A percentile compares a stretch with the other conserved stretches of the same genome.
Evolutionary conservation across 2,888 invertebrate genomes (phyloP).

Genomic region (Xanthorhoe designata): DNA sequence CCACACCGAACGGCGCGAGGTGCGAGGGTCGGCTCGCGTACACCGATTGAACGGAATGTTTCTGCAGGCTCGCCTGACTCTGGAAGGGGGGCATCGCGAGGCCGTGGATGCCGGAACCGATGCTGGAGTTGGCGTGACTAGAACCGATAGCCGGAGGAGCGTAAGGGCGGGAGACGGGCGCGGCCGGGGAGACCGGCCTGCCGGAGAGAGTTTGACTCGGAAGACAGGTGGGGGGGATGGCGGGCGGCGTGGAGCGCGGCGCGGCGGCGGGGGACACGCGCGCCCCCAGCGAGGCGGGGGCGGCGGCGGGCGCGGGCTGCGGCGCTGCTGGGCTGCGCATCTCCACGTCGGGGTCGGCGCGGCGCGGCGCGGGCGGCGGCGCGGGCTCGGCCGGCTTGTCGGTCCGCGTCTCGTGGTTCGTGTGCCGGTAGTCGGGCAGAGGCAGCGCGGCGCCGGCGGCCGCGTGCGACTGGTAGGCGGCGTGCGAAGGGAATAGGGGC

Average conservation of each 20-base stretch:
- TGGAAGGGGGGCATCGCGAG: slow-evolving; percentile 74
- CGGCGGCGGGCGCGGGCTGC: slow-evolving; percentile 64
- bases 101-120: slow-evolving; percentile 77
- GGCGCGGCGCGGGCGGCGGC: slow-evolving; percentile 64
- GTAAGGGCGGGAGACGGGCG: slow-evolving; percentile 72
- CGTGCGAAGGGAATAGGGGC: slow-evolving; percentile 76
- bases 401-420: slow-evolving; percentile 85
- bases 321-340: slow-evolving; percentile 53
- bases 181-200: slow-evolving; percentile 69
- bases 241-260: slow-evolving; percentile 65
- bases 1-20: slow-evolving; percentile 73
- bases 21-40: slow-evolving; percentile 75
- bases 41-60: slow-evolving; percentile 80
- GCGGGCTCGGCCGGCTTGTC: slow-evolving; percentile 65
- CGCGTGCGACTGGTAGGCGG: slow-evolving; percentile 78
- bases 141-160: slow-evolving; percentile 78
- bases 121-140: slow-evolving; percentile 82
- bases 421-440: slow-evolving; percentile 79
- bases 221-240: slow-evolving; percentile 74
- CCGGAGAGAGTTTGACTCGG: slow-evolving; percentile 73
- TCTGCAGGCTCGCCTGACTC: slow-evolving; percentile 78
- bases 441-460: slow-evolving; percentile 78
- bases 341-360: slow-evolving; percentile 51
- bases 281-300: slow-evolving; percentile 76
- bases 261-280: slow-evolving; percentile 64